Percentiles rank a stretch among this genome's conserved stretches.
These are phyloP conservation scores for Python bivittatus DNA, from an alignment of 2,113 vertebrate genomes.

Conservation along the genomic window DNA sequence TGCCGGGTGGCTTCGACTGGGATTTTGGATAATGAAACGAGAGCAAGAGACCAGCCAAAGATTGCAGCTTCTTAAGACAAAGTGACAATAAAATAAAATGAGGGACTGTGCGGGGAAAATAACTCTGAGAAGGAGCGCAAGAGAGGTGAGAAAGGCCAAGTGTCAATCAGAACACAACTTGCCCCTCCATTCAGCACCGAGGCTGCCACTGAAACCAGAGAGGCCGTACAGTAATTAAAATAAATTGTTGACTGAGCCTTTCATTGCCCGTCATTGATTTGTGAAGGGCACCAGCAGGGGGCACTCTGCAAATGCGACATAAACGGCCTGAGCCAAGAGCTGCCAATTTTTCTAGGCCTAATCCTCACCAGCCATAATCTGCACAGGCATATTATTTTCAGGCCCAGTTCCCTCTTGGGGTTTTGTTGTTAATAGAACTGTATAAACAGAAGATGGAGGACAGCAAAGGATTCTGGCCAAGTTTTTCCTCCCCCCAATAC, in stretches of 20 bases:
- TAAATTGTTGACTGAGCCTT: constrained; percentile 50
- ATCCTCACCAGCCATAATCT: too few species aligned
- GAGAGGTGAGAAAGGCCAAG: constrained; percentile 16
- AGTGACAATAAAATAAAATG: constrained; percentile 74
- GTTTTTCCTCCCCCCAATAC: not conserved
- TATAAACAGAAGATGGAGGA: not conserved
- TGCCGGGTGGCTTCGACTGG: constrained; percentile 84
- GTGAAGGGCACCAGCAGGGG: constrained; percentile 37
- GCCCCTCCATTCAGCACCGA: not conserved
- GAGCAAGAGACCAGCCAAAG: constrained; percentile 77
- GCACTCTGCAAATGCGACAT: not conserved
- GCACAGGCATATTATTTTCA: not conserved
- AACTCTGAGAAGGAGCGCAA: not conserved
- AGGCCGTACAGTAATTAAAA: constrained; percentile 53
- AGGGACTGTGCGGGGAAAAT: constrained; percentile 65
- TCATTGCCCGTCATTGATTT: constrained; percentile 38
- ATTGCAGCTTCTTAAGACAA: constrained; percentile 71
- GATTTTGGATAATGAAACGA: constrained; percentile 88
- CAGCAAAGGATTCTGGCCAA: not conserved
- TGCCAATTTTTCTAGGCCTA: not conserved
- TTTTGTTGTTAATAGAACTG: not conserved
- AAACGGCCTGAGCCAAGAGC: not conserved
- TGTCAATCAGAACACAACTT: constrained; percentile 10
- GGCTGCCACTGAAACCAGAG: not conserved
- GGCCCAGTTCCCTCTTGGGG: not conserved